Conservation (phyloP, 2,113 vertebrate species). For the Charadrius vociferus region DNA sequence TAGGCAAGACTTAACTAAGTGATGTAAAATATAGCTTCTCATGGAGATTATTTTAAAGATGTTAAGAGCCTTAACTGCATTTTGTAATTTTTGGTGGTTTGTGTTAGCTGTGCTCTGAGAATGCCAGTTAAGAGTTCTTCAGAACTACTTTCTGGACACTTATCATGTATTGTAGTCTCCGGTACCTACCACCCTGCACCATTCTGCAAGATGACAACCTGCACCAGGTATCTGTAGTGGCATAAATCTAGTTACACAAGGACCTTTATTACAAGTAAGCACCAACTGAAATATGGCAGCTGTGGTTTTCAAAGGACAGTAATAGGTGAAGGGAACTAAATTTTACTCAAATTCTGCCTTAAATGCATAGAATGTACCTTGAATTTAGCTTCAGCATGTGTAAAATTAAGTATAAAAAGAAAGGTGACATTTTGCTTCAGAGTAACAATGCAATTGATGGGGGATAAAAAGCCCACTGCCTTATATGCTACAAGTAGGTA, state of each 20-base stretch:
- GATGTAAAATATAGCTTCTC: not conserved
- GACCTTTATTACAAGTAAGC: not conserved
- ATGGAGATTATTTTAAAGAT: not conserved
- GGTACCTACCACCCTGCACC: not conserved
- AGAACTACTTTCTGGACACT: not conserved
- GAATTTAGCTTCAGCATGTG: not conserved
- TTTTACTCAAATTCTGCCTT: not conserved
- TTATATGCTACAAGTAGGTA: not conserved
- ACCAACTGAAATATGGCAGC: not conserved
- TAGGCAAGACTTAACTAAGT: not conserved
- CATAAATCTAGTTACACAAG: not conserved
- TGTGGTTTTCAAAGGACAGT: not conserved
- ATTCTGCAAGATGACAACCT: not conserved
- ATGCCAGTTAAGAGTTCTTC: not conserved
- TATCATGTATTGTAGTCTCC: not conserved
- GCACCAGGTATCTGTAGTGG: not conserved
- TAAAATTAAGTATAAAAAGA: not conserved
- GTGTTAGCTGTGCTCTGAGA: not conserved
- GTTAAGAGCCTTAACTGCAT: not conserved
- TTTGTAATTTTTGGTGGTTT: not conserved
- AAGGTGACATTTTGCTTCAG: not conserved
- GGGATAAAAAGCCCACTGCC: not conserved
- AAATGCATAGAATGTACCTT: not conserved
- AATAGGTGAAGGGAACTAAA: not conserved
- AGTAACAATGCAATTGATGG: not conserved